phyloP scores from a whole-genome alignment of 1,140 invertebrate species.

The Anagrus nilaparvatae region DNA sequence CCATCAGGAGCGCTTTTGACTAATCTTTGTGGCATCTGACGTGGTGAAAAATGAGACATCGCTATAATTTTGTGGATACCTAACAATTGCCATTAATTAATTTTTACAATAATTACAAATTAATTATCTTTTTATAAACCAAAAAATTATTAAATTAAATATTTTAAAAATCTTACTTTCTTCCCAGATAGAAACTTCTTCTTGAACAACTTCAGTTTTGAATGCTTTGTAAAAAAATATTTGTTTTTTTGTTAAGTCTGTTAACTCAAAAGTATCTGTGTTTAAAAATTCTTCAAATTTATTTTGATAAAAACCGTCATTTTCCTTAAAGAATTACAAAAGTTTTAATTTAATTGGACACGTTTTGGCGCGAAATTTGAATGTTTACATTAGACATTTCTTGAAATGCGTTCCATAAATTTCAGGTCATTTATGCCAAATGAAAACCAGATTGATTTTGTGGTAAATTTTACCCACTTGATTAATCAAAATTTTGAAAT shows the following conservation, averaged over 20 bases:
- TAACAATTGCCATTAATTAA: slow-evolving; percentile 14
- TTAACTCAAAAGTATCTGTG: slow-evolving; percentile 30
- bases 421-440: too few relatives aligned
- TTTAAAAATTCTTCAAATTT: slow-evolving; percentile 36
- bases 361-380: too few relatives aligned
- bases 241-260: slow-evolving; percentile 37
- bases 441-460: too few relatives aligned
- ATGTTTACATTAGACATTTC: too few relatives aligned
- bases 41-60: slow-evolving; percentile 26
- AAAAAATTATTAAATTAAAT: background rate
- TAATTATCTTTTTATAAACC: background rate
- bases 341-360: slow-evolving; percentile 1
- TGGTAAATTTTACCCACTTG: too few relatives aligned
- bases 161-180: slow-evolving; percentile 39
- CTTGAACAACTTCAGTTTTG: slow-evolving; percentile 41
- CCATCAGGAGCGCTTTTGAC: slow-evolving; percentile 29
- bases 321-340: slow-evolving; percentile 23
- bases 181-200: slow-evolving; percentile 47
- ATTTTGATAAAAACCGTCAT: slow-evolving; percentile 29
- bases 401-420: too few relatives aligned
- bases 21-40: slow-evolving; percentile 27
- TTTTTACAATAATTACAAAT: slow-evolving; percentile 5
- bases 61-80: slow-evolving; percentile 25
- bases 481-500: too few relatives aligned
- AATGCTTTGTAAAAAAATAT: slow-evolving; percentile 48